A percentile compares a stretch with the other conserved stretches of the same genome.
phyloP scores from a whole-genome alignment of 2,888 invertebrate genomes.

The Phengaris alcon region DNA sequence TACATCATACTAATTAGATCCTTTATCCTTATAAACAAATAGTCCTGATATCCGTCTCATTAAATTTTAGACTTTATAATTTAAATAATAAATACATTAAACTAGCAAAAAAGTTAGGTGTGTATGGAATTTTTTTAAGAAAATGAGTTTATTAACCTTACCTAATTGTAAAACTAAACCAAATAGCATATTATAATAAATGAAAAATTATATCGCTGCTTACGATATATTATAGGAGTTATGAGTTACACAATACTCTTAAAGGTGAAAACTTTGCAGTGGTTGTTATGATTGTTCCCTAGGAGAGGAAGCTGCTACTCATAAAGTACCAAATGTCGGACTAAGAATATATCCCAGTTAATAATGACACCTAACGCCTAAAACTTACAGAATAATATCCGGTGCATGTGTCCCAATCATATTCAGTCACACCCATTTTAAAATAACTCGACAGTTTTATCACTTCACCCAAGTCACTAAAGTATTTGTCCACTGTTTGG shows the following conservation, averaged over 20 bases:
- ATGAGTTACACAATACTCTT: too few relatives aligned
- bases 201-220: too few relatives aligned
- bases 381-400: conserved; percentile 72
- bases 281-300: not conserved
- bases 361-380: conserved; percentile 13
- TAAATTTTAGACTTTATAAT: too few relatives aligned
- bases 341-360: conserved; percentile 3
- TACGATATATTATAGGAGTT: too few relatives aligned
- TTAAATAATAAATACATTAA: too few relatives aligned
- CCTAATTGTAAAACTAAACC: too few relatives aligned
- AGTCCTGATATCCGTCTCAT: too few relatives aligned
- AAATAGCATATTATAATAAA: too few relatives aligned
- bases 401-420: conserved; percentile 72
- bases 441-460: conserved; percentile 45
- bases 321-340: not conserved
- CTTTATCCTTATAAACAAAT: not conserved
- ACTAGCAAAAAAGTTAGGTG: too few relatives aligned
- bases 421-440: conserved; percentile 75
- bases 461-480: conserved; percentile 41
- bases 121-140: too few relatives aligned
- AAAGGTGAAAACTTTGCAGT: too few relatives aligned
- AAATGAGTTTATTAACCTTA: too few relatives aligned
- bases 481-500: conserved; percentile 43
- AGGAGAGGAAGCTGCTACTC: conserved; percentile 16
- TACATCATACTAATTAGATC: not conserved